Evolutionary conservation across 2,113 vertebrate species (phyloP).

Genomic region (Arothron firmamentum): DNA sequence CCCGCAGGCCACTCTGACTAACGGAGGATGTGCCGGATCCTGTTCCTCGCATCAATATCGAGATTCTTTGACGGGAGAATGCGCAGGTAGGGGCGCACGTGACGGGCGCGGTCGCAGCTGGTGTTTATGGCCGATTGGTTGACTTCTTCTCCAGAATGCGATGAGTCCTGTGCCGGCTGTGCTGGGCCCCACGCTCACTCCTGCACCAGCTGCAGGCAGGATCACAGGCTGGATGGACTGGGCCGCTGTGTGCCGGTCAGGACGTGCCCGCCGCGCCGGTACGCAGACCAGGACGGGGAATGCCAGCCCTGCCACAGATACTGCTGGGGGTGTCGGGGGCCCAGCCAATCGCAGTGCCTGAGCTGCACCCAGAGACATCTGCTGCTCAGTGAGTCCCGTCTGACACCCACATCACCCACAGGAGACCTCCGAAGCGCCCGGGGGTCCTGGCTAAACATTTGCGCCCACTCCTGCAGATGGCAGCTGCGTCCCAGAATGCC

Average conservation of each 20-base stretch:
- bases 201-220: constrained; percentile 79
- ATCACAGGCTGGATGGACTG: constrained; percentile 38
- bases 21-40: constrained; percentile 70
- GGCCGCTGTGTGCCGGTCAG: constrained; percentile 65
- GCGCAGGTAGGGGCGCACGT: constrained; percentile 75
- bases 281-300: constrained; percentile 59
- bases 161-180: constrained; percentile 78
- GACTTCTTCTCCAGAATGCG: constrained; percentile 72
- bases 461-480: constrained; percentile 73
- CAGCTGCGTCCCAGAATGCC: constrained; percentile 81
- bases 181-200: constrained; percentile 54
- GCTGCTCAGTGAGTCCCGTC: constrained; percentile 81
- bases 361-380: constrained; percentile 75
- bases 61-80: constrained; percentile 66
- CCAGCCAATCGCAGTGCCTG: constrained; percentile 76
- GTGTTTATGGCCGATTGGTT: background rate
- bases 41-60: constrained; percentile 80
- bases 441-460: constrained; percentile 7
- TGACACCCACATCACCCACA: background rate
- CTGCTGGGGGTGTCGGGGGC: constrained; percentile 82
- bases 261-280: constrained; percentile 71
- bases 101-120: background rate
- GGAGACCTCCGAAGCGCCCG: background rate
- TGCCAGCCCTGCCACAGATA: constrained; percentile 83
- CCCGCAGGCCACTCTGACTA: constrained; percentile 49